A percentile compares a stretch with the other conserved stretches of the same genome.
Conservation (phyloP, 2,797 vertebrate species). For the Channa striata region DNA sequence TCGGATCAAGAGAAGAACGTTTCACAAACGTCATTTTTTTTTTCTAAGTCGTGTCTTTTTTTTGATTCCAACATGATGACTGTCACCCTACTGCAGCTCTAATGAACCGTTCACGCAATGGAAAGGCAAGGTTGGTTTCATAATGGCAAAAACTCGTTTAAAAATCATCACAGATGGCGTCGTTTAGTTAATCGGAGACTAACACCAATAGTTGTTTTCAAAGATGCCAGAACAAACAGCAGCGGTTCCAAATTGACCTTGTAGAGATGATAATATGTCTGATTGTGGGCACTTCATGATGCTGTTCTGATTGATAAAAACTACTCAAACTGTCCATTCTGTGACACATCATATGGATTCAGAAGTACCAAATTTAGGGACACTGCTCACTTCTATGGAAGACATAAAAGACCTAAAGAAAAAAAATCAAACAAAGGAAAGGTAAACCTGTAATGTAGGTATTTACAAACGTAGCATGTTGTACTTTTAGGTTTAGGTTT, state of each 20-base stretch:
- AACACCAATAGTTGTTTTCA: conserved; percentile 27
- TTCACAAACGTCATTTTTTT: conserved; percentile 24
- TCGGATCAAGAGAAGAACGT: conserved; percentile 28
- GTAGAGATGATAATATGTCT: conserved; percentile 4
- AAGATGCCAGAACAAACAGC: conserved; percentile 34
- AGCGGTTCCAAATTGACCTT: conserved; percentile 23
- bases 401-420: conserved; percentile 9
- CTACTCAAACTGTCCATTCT: not conserved
- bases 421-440: not conserved
- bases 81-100: conserved; percentile 19
- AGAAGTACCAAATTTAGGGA: no score
- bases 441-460: not conserved
- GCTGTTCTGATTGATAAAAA: not conserved
- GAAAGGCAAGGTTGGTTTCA: conserved; percentile 31
- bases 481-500: no score
- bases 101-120: conserved; percentile 42
- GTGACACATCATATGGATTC: not conserved
- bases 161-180: conserved; percentile 25
- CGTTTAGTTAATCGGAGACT: conserved; percentile 32
- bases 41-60: conserved; percentile 26
- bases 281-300: not conserved
- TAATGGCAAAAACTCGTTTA: conserved; percentile 29
- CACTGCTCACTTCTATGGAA: not conserved
- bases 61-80: conserved; percentile 25
- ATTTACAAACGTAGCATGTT: not conserved